These are phyloP conservation scores for Acropternis orthonyx DNA, from an alignment of 2,797 vertebrate genomes.

Conservation along the genomic window DNA sequence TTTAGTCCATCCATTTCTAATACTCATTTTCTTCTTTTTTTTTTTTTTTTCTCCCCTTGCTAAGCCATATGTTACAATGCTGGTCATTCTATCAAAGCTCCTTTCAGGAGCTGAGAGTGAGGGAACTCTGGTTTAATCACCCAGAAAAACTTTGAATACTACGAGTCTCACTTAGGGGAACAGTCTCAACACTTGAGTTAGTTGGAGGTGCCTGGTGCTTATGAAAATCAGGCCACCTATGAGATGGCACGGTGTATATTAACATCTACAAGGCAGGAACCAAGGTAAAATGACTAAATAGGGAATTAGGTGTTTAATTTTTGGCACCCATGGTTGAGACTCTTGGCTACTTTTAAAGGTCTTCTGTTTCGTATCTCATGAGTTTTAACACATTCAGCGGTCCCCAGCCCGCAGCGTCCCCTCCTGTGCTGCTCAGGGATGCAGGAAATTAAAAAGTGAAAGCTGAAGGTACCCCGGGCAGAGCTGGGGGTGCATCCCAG, in stretches of 20 bases:
- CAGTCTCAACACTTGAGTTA: neutral
- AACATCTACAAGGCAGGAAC: neutral
- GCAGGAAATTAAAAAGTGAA: constrained; percentile 70
- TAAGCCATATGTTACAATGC: constrained; percentile 69
- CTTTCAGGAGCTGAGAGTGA: neutral
- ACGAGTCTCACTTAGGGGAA: neutral
- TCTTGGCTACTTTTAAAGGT: constrained; percentile 41
- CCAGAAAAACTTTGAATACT: constrained; percentile 16
- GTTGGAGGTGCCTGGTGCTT: neutral
- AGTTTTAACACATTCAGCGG: constrained; percentile 30
- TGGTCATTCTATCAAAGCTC: constrained; percentile 36
- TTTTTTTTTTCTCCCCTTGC: constrained; percentile 6
- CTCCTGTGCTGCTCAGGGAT: constrained; percentile 63
- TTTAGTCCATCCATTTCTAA: constrained; percentile 72
- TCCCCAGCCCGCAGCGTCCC: neutral
- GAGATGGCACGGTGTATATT: neutral
- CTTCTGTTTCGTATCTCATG: constrained; percentile 44
- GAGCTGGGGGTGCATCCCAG: neutral
- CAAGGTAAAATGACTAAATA: neutral
- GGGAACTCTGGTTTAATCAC: constrained; percentile 48
- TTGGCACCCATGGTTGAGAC: constrained; percentile 45
- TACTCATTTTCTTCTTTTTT: constrained; percentile 50
- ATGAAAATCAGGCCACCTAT: neutral
- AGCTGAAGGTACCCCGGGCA: neutral
- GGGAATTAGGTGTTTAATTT: constrained; percentile 43